Conservation (phyloP, 2,113 vertebrate species). For the Eublepharis macularius region DNA sequence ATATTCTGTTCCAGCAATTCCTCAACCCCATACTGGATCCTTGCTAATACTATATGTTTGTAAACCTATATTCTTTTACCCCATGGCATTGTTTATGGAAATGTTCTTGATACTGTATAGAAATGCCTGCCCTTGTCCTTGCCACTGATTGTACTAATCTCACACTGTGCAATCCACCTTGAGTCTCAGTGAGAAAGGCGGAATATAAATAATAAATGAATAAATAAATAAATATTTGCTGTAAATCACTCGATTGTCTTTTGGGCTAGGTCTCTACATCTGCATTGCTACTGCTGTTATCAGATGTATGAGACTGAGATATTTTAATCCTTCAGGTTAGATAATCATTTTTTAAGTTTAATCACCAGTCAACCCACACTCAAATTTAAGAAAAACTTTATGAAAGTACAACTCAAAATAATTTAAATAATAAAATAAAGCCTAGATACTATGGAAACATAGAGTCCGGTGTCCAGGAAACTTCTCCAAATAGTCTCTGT, state of each 20-base stretch:
- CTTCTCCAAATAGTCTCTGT: neutral
- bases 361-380: neutral
- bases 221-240: too few species aligned
- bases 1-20: too few species aligned
- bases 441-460: neutral
- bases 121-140: too few species aligned
- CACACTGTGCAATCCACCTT: too few species aligned
- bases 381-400: neutral
- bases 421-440: neutral
- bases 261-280: slow-evolving; percentile 2
- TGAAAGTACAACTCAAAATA: neutral
- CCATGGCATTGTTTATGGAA: too few species aligned
- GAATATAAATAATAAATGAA: too few species aligned
- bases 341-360: neutral
- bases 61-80: too few species aligned
- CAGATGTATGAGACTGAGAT: neutral
- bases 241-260: slow-evolving; percentile 3
- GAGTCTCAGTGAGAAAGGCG: too few species aligned
- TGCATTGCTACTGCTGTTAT: neutral
- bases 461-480: neutral
- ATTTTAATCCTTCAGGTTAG: neutral
- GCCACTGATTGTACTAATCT: too few species aligned
- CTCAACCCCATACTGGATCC: too few species aligned
- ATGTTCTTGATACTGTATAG: too few species aligned
- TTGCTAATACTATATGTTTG: too few species aligned